phyloP scores from a whole-genome alignment of 2,888 invertebrate species.

The Torymus tubicola region DNA sequence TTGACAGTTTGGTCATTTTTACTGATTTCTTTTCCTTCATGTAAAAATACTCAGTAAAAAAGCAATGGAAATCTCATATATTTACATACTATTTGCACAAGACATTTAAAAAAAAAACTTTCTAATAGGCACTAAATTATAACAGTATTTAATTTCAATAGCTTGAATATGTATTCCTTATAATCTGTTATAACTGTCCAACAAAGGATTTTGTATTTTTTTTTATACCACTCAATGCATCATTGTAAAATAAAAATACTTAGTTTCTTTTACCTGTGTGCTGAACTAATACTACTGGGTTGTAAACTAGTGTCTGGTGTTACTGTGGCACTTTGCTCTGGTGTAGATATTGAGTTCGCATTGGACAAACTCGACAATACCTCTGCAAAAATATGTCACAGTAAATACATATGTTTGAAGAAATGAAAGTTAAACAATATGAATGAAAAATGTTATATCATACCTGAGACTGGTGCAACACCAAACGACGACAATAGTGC shows the following conservation, averaged over 20 bases:
- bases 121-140: no score
- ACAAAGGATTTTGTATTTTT: no score
- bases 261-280: slow-evolving; percentile 70
- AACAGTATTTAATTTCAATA: no score
- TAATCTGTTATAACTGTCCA: no score
- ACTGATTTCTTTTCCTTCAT: no score
- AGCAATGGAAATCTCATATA: no score
- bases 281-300: slow-evolving; percentile 80
- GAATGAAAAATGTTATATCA: slow-evolving; percentile 8
- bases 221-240: slow-evolving; percentile 20
- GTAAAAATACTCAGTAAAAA: no score
- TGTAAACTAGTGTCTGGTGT: slow-evolving; percentile 90
- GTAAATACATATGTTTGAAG: not conserved
- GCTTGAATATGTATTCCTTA: no score
- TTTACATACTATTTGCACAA: no score
- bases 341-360: slow-evolving; percentile 87
- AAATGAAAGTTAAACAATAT: slow-evolving; percentile 9
- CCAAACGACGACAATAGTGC: slow-evolving; percentile 92
- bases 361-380: slow-evolving; percentile 90
- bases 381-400: slow-evolving; percentile 76
- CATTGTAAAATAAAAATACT: slow-evolving; percentile 7
- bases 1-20: no score
- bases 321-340: slow-evolving; percentile 87
- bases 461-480: slow-evolving; percentile 88
- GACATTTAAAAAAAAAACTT: no score